Conservation (phyloP, 2,888 invertebrate species). For the Pilophorus perplexus region DNA sequence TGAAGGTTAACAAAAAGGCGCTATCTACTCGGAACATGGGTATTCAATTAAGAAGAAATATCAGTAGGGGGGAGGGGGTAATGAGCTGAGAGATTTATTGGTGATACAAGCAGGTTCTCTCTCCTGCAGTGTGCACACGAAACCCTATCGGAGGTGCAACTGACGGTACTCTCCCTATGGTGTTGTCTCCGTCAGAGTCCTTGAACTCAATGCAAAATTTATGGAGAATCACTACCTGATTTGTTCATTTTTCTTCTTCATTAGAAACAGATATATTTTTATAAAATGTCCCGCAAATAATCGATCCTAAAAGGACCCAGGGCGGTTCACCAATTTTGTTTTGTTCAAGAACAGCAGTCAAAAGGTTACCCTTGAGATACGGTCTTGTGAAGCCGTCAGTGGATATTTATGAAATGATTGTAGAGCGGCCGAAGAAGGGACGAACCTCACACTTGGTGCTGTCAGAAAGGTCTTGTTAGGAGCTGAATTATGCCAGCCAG, state of each 20-base stretch:
- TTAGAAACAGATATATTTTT: too few species aligned
- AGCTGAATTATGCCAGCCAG: slow-evolving; percentile 34
- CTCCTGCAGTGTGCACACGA: too few species aligned
- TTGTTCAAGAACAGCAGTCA: neutral
- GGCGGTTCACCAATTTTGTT: too few species aligned
- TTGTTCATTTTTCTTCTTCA: too few species aligned
- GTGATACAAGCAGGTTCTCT: too few species aligned
- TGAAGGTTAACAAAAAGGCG: slow-evolving; percentile 36
- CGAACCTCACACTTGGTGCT: slow-evolving; percentile 34
- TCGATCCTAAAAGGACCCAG: too few species aligned
- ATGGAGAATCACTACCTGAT: too few species aligned
- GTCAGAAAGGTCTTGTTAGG: slow-evolving; percentile 39
- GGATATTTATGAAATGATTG: slow-evolving; percentile 35
- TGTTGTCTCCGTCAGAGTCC: too few species aligned
- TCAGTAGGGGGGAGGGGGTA: slow-evolving; percentile 22
- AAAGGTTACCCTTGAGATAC: slow-evolving; percentile 23
- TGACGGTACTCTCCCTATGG: too few species aligned
- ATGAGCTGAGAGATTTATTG: slow-evolving; percentile 27
- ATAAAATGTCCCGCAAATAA: too few species aligned
- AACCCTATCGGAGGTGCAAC: too few species aligned
- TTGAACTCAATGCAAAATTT: too few species aligned
- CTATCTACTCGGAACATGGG: slow-evolving; percentile 30
- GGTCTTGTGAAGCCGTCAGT: slow-evolving; percentile 31
- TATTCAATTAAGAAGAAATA: slow-evolving; percentile 34
- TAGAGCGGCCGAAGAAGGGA: slow-evolving; percentile 15